Base-by-base conservation (phyloP, 30 jellyfish, hydroid and myxozoan genomes). In the Chrysaora quinquecirrha region DNA sequence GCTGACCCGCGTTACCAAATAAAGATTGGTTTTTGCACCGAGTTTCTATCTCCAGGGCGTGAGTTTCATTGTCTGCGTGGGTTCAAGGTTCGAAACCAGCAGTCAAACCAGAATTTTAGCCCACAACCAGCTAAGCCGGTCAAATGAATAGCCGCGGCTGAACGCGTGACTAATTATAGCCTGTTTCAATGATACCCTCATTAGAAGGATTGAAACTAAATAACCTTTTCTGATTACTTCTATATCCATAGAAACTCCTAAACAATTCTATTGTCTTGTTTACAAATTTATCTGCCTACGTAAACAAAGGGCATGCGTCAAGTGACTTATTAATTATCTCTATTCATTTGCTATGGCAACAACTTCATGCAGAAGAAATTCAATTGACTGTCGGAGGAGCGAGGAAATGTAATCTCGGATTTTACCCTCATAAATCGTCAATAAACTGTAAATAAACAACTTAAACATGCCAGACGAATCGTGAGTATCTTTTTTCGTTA, bases 391-490 rank as follows among this genome's bases (percentile, higher is more conserved):
- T 38, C 54, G 6, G 54, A 3, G n/a, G 54, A 38, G 14, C 54
- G 68, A 4, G 68, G 19, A 52, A 52, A 52, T 52, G 68, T 52
- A 52, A 52, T 52, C 27, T 20, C 3, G 68, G 20, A 49, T 50
- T 27, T 76, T 32, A 35, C 20, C 16, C 32, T 24, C 9, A 32
- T 66, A 67, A 34, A 23, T 18, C 23, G 22, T 32, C 18, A 0
- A 47, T 20, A 48, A 48, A 20, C 31, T 14, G 60, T 4, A 29
- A 11, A 47, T 0, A 21, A 48, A 68, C 65, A 27, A 48, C 31
- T 48, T 50, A 64, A 79, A 24, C 66, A 88, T 88, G 96, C 96
- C 96, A 71, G 96, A 88, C 89, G 96, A 88, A 74, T 69, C 96
- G 96, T 88, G 31, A 78, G 96, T 79, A 70, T 4, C 56, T n/a